phyloP scores from a whole-genome alignment of 2,113 vertebrate genomes.

The Dasyornis broadbenti region DNA sequence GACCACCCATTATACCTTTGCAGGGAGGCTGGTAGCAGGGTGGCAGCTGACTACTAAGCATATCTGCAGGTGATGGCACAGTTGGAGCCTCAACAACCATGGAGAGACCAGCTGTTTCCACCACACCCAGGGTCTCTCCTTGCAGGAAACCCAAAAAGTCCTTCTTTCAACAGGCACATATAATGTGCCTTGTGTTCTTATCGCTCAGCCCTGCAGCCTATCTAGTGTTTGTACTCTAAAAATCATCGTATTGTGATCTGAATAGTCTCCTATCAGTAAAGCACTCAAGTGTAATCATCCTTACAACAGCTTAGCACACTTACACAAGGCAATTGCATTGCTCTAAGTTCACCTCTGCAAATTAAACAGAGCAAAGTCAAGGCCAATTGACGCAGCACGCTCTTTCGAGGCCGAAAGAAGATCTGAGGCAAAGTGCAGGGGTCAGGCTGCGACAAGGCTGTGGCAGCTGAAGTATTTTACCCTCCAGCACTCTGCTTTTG shows the following conservation, averaged over 20 bases:
- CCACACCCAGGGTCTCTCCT: neutral
- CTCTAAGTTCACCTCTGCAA: neutral
- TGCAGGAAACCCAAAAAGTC: neutral
- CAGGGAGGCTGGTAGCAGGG: neutral
- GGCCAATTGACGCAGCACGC: accelerated
- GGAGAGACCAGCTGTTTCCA: accelerated
- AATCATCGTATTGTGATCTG: neutral
- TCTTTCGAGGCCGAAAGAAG: neutral
- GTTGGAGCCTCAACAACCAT: neutral
- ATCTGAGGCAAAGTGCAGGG: slow-evolving; percentile 16
- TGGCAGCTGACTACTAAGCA: neutral
- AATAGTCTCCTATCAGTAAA: neutral
- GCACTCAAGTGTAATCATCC: neutral
- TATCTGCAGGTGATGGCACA: accelerated
- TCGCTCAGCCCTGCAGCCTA: neutral
- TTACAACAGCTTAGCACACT: neutral
- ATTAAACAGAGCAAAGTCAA: neutral
- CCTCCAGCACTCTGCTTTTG: neutral
- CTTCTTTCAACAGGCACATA: neutral
- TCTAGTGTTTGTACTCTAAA: neutral
- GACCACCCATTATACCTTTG: neutral
- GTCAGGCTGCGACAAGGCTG: neutral
- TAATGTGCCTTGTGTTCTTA: neutral
- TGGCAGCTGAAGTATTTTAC: neutral
- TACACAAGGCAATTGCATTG: neutral